These are phyloP conservation scores for Tribolium castaneum DNA, from an alignment of 1,140 invertebrate genomes.

Conservation along the genomic window DNA sequence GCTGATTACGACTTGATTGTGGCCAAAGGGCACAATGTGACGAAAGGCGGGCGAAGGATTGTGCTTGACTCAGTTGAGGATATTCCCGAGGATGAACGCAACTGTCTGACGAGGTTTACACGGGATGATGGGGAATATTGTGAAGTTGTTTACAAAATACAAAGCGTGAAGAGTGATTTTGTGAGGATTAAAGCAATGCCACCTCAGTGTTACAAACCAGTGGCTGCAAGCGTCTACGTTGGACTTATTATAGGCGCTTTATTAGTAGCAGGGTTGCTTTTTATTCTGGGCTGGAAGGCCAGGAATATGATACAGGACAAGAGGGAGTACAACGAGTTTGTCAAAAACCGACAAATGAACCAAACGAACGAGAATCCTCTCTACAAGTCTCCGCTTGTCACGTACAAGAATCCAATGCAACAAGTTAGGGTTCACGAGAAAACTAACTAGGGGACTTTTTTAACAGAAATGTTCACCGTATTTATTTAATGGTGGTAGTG, in stretches of 20 bases:
- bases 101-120: background rate
- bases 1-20: conserved; percentile 22
- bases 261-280: conserved; percentile 20
- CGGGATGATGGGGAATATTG: background rate
- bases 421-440: background rate
- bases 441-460: too few relatives aligned
- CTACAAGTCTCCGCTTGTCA: conserved; percentile 47
- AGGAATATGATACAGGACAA: conserved; percentile 40
- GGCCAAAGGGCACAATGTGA: background rate
- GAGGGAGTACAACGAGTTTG: conserved; percentile 49
- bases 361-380: conserved; percentile 44
- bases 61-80: conserved; percentile 12
- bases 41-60: background rate
- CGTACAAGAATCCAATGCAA: conserved; percentile 48
- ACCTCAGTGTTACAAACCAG: background rate
- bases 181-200: background rate
- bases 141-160: background rate
- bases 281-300: conserved; percentile 39
- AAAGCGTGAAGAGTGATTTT: background rate
- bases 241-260: conserved; percentile 8
- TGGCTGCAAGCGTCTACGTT: conserved; percentile 1
- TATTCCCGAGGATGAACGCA: background rate
- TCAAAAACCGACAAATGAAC: background rate
- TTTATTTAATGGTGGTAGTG: too few relatives aligned
- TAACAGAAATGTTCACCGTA: too few relatives aligned